Conservation (phyloP, 2,113 vertebrate species). For the Sinocyclocheilus rhinocerous region DNA sequence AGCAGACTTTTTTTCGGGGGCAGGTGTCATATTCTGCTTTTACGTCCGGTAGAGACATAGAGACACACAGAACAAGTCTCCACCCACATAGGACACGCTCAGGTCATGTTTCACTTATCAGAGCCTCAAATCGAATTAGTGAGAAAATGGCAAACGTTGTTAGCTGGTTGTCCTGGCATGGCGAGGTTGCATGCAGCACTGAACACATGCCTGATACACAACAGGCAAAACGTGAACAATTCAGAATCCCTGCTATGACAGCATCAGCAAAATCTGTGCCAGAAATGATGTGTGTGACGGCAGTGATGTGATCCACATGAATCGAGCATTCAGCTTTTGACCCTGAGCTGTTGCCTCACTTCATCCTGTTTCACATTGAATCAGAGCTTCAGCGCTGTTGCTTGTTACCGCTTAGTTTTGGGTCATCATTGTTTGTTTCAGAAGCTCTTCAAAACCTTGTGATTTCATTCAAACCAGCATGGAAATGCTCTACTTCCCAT, state of each 20-base stretch:
- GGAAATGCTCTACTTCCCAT: too few relatives aligned
- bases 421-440: background rate
- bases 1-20: background rate
- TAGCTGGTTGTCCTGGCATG: background rate
- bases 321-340: background rate
- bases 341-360: background rate
- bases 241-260: background rate
- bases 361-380: background rate
- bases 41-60: background rate
- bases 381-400: too few relatives aligned
- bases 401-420: background rate
- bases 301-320: background rate
- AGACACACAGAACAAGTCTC: background rate
- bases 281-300: background rate
- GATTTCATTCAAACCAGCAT: background rate
- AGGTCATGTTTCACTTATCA: conserved; percentile 31
- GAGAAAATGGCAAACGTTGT: background rate
- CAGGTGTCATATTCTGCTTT: background rate
- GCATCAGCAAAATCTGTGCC: background rate
- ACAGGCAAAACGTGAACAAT: background rate
- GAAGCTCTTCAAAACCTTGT: background rate
- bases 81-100: background rate
- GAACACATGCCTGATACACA: background rate
- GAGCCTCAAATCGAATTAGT: conserved; percentile 10
- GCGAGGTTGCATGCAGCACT: background rate